Percentiles rank a stretch among this genome's conserved stretches.
Conservation (phyloP, 1,140 invertebrate species). For the Halyomorpha halys region DNA sequence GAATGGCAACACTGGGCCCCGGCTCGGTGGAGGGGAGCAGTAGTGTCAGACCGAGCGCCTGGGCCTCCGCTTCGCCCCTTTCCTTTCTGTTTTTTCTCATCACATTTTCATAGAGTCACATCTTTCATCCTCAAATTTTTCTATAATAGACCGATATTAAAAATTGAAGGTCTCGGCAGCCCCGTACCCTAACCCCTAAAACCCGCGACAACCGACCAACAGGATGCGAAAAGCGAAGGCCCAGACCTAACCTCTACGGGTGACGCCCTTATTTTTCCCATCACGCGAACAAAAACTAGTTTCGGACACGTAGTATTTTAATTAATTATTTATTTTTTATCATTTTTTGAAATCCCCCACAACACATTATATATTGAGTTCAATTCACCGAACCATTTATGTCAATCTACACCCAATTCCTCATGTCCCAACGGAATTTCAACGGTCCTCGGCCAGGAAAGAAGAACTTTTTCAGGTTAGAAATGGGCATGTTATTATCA, state of each 20-base stretch:
- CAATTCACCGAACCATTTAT: background rate
- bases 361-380: background rate
- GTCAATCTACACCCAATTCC: conserved; percentile 5
- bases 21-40: background rate
- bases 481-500: background rate
- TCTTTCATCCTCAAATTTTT: background rate
- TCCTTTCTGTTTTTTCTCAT: conserved; percentile 16
- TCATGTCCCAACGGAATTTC: conserved; percentile 11
- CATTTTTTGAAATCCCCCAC: background rate
- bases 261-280: conserved; percentile 13
- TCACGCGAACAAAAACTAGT: conserved; percentile 13
- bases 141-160: background rate
- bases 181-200: background rate
- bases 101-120: conserved; percentile 10
- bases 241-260: conserved; percentile 13
- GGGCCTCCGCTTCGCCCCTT: conserved; percentile 16
- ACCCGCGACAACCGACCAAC: background rate
- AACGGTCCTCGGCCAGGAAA: conserved; percentile 14
- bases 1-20: conserved; percentile 1
- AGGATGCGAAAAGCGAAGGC: conserved; percentile 17
- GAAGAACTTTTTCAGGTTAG: conserved; percentile 12
- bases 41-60: conserved; percentile 12
- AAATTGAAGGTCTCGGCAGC: conserved; percentile 9
- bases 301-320: conserved; percentile 5
- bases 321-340: background rate